Percentiles rank a stretch among this genome's conserved stretches.
Conservation (phyloP, 2,888 invertebrate genomes). For the Muscina levida region DNA sequence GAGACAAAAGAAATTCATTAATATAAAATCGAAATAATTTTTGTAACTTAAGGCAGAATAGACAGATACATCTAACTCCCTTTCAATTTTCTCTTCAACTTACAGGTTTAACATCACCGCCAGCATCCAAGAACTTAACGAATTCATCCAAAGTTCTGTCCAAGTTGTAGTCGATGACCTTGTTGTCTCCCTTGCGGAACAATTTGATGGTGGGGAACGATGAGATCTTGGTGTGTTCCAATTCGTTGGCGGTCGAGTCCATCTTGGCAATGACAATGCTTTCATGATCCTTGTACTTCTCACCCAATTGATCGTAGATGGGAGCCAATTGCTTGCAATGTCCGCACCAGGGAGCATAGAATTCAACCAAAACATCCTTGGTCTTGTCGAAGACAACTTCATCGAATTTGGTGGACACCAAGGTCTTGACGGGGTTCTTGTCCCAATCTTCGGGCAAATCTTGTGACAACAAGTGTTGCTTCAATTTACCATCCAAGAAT, state of each 20-base stretch:
- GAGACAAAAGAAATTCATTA: constrained; percentile 14
- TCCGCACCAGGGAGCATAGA: constrained; percentile 99
- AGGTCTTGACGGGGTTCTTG: constrained; percentile 92
- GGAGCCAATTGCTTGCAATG: constrained; percentile 99
- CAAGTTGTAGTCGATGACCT: constrained; percentile 94
- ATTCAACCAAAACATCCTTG: constrained; percentile 98
- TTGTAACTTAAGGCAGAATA: no score
- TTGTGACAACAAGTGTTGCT: constrained; percentile 96
- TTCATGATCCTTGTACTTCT: constrained; percentile 92
- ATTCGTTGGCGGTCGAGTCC: constrained; percentile 98
- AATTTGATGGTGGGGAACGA: constrained; percentile 97
- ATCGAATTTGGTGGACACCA: constrained; percentile 98
- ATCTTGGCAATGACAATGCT: constrained; percentile 97
- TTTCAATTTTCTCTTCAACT: constrained; percentile 59
- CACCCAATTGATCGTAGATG: constrained; percentile 97
- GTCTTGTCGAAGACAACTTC: constrained; percentile 91
- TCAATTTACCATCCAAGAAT: constrained; percentile 95
- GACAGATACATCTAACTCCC: no score
- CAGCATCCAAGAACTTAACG: constrained; percentile 95
- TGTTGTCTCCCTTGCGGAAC: constrained; percentile 95
- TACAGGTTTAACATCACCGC: constrained; percentile 89
- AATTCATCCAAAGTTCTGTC: constrained; percentile 96
- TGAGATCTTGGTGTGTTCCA: constrained; percentile 96
- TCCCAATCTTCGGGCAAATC: constrained; percentile 98
- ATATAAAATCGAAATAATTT: no score